Conservation (phyloP, 2,888 invertebrate genomes). For the Kryphioiulus occultus region DNA sequence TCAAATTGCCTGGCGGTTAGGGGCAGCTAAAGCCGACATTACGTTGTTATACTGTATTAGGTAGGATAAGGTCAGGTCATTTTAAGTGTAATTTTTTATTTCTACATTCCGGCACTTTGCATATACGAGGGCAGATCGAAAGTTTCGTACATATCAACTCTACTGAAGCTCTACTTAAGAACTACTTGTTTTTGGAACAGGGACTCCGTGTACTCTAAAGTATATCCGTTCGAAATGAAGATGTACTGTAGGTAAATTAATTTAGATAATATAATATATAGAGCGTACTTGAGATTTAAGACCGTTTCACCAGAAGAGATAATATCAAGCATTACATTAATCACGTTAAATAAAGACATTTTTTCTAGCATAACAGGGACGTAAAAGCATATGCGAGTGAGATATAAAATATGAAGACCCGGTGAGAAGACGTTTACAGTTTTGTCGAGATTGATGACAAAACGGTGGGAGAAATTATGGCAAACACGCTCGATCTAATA, state of each 20-base stretch:
- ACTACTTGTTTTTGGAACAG: no score
- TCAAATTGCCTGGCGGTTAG: no score
- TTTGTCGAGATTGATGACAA: conserved; percentile 29
- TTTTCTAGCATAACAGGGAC: background rate
- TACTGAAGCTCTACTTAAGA: no score
- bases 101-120: no score
- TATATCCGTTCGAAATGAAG: no score
- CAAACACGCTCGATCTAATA: conserved; percentile 25
- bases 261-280: background rate
- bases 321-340: background rate
- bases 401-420: background rate
- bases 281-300: background rate
- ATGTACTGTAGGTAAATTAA: background rate
- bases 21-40: no score
- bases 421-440: conserved; percentile 4
- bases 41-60: no score
- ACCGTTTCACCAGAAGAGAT: background rate
- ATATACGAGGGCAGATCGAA: no score
- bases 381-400: background rate
- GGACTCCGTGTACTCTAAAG: no score
- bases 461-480: background rate
- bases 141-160: no score
- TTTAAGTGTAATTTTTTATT: no score
- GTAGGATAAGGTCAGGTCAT: no score
- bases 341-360: background rate